phyloP scores from a whole-genome alignment of 37 sponge, comb jelly and placozoan species.

The Amphimedon queenslandica region DNA sequence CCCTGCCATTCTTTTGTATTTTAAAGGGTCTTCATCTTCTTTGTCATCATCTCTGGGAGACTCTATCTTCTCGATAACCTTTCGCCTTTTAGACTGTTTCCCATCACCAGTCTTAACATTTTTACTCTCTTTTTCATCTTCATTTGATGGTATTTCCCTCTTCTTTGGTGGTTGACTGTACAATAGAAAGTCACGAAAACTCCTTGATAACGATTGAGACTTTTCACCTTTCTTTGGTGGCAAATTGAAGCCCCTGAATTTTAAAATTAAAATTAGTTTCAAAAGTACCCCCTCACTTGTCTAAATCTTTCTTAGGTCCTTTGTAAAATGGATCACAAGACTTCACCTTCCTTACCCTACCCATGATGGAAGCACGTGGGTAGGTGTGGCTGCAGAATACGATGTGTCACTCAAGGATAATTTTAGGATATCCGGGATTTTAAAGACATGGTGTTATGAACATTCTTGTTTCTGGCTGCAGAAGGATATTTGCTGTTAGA shows the following conservation, averaged over 20 bases:
- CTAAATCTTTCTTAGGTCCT: slow-evolving; percentile 36
- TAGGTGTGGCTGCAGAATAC: background rate
- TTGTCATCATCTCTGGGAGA: background rate
- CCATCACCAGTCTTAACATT: background rate
- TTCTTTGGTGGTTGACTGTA: too few species aligned
- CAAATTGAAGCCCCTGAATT: slow-evolving; percentile 14
- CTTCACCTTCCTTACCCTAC: slow-evolving; percentile 60
- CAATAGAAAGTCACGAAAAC: slow-evolving; percentile 10
- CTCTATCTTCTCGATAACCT: too few species aligned
- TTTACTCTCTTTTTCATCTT: background rate
- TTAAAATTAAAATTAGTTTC: background rate
- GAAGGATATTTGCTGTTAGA: too few species aligned
- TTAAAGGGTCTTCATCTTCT: background rate
- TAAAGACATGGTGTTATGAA: too few species aligned
- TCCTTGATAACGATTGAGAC: slow-evolving; percentile 47
- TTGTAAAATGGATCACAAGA: slow-evolving; percentile 72
- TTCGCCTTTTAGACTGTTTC: background rate
- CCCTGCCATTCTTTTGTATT: slow-evolving; percentile 37
- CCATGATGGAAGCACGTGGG: slow-evolving; percentile 21
- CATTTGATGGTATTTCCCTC: too few species aligned
- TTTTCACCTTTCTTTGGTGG: slow-evolving; percentile 24
- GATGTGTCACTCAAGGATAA: too few species aligned
- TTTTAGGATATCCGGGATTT: too few species aligned
- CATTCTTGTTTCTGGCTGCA: too few species aligned
- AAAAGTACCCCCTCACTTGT: background rate